Base-by-base conservation (phyloP, 2,113 vertebrate genomes). In the Anarhynchus alexandrinus region DNA sequence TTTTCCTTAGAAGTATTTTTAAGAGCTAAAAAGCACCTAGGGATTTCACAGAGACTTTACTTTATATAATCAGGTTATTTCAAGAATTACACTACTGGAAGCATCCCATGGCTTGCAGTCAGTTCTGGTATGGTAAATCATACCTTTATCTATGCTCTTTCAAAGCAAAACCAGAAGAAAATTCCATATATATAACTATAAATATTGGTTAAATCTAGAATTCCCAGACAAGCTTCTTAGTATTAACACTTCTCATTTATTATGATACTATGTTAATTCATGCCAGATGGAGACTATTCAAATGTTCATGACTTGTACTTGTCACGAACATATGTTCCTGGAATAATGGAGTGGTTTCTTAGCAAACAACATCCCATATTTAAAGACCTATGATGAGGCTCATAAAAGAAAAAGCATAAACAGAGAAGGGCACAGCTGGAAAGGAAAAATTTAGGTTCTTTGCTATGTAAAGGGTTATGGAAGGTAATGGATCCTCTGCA, bases 201-300 rank as follows among this genome's bases (percentile, higher is more conserved):
- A 97, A 90, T 93, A 94, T 79, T 94, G 86, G 52, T 78, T 96
- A 74, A 72, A 96, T 90, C 42, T 42, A 87, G 20, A 91, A 88
- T 61, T 95, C 69, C 52, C 65, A 87, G 74, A 61, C 65, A 90
- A 86, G 58, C 52, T 79, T 77, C 86, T 88, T 45, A 47, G 74
- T 92, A 96, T 97, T 97, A 96, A 94, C 96, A 96, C 78, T 96
- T 96, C 94, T 95, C 84, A 91, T 96, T 95, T 94, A 96, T 94
- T 90, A 90, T 94, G 91, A 89, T 93, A 77, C 78, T 71, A 92
- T 90, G 93, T 93, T 97, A 95, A 97, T 97, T 96, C 89, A 66
- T 91, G 86, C 96, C 97, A 98, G 97, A 97, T 98, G 97, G 97
- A 97, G 93, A 90, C 86, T 95, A 95, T 93, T 97, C 96, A 97